Base-by-base conservation (phyloP, 2,113 vertebrate genomes). In the Meleagris gallopavo region DNA sequence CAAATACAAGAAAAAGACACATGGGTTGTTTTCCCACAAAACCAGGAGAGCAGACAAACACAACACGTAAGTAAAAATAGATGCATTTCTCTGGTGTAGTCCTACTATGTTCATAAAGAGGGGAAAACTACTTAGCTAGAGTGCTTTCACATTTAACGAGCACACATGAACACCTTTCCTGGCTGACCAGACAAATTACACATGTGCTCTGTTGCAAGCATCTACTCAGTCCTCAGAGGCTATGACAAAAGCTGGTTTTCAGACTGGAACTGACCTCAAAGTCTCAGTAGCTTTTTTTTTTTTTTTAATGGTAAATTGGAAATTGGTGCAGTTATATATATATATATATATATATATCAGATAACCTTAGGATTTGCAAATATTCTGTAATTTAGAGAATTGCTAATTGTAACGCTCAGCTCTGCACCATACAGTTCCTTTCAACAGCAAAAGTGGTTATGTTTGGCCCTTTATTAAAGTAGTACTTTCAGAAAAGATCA, bases 181-280 rank as follows among this genome's bases (percentile, higher is more conserved):
- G 20, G 15, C 46, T 62, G 21, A 5, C 32, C 70, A 45, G 29
- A 25, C 1, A 60, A 46, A 1, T 1, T 21, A 27, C 2, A 13
- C 0, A 0, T 7, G 0, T 2, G 48, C 22, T 50, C 48, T 50
- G 48, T 50, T 50, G 48, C 48, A 50, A 48, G 46, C 20, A 30
- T 19, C 18, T 77, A 22, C 88, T 54, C 55, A 16, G 36, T 10
- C 30, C 21, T 41, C 21, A 34, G 52, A 3, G 9, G 27, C 54
- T 8, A 40, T 21, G 30, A 57, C 29, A 24, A 86, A 77, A 55
- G 29, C 4, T n/a, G 12, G 1, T 76, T 61, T 73, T 80, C 30
- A 45, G 18, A 24, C 5, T 27, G 30, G 22, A 88, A 16, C 58
- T 61, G 40, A 57, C 13, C 58, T 69, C 30, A n/a, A 70, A 24